Conservation (phyloP, 2,888 invertebrate genomes). For the Metallyticus violacea region DNA sequence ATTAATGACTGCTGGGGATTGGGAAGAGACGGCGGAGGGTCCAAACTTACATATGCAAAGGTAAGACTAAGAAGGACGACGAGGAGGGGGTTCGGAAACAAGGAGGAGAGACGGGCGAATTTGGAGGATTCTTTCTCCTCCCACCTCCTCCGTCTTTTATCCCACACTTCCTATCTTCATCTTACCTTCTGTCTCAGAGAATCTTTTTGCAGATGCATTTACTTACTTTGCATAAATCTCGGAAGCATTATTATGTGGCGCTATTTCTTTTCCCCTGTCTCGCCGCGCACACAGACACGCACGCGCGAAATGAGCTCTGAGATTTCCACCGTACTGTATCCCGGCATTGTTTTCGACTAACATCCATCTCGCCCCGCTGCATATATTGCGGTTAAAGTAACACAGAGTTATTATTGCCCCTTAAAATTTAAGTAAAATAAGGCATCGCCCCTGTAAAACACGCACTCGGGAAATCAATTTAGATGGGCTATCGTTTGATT, state of each 20-base stretch:
- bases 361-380: background rate
- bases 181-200: slow-evolving; percentile 24
- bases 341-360: slow-evolving; percentile 25
- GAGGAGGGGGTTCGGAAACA: background rate
- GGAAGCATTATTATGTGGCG: slow-evolving; percentile 29
- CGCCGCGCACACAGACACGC: background rate
- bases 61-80: slow-evolving; percentile 15
- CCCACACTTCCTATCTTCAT: slow-evolving; percentile 22
- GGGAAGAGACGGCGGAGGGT: slow-evolving; percentile 19
- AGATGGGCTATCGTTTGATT: background rate
- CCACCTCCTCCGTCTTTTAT: background rate
- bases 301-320: slow-evolving; percentile 31
- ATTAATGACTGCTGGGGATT: slow-evolving; percentile 34
- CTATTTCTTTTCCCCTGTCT: slow-evolving; percentile 9
- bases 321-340: too few species aligned
- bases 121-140: slow-evolving; percentile 18
- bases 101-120: slow-evolving; percentile 18
- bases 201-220: slow-evolving; percentile 29
- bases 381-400: background rate
- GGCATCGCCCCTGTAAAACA: background rate
- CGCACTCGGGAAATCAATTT: background rate
- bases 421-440: background rate
- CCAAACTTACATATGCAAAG: slow-evolving; percentile 29
- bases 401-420: background rate
- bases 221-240: slow-evolving; percentile 34